Percentiles rank a stretch among this genome's conserved stretches.
Conservation (phyloP, 2,888 invertebrate genomes). For the Andrena flavipes region DNA sequence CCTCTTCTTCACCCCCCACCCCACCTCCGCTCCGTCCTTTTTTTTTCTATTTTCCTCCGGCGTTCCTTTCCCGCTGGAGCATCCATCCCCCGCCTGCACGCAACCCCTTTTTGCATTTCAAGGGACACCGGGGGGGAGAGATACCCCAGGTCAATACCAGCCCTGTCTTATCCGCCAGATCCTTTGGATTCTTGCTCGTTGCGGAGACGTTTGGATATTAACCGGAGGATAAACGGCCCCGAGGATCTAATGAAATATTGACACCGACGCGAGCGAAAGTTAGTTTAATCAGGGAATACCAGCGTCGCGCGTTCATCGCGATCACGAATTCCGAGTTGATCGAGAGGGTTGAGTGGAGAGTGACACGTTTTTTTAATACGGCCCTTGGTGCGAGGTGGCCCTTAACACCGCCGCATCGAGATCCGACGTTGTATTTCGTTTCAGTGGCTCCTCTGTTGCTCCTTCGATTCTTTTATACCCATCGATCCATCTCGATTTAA, state of each 20-base stretch:
- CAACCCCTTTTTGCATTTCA: conserved; percentile 76
- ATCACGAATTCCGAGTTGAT: conserved; percentile 52
- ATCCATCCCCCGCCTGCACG: conserved; percentile 43
- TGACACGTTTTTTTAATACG: conserved; percentile 6
- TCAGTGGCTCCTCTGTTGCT: background rate
- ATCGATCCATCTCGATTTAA: no score
- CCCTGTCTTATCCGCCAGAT: conserved; percentile 54
- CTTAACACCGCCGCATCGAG: background rate
- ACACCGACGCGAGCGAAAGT: conserved; percentile 64
- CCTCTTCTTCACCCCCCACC: conserved; percentile 48
- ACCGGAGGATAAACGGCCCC: conserved; percentile 68
- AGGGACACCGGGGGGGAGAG: conserved; percentile 44
- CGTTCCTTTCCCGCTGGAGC: conserved; percentile 43
- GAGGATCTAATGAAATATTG: conserved; percentile 70
- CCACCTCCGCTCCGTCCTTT: conserved; percentile 8
- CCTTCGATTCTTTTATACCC: background rate
- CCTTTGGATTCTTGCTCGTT: conserved; percentile 64
- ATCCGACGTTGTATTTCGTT: background rate
- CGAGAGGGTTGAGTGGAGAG: conserved; percentile 2
- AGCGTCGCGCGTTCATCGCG: conserved; percentile 54
- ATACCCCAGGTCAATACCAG: conserved; percentile 61
- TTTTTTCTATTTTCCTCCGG: conserved; percentile 50
- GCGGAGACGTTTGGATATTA: conserved; percentile 68
- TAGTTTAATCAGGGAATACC: conserved; percentile 68
- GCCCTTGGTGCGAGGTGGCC: background rate